A percentile compares a stretch with the other conserved stretches of the same genome.
Evolutionary conservation across 2,888 invertebrate species (phyloP).

Genomic region (Ecliptopera silaceata): DNA sequence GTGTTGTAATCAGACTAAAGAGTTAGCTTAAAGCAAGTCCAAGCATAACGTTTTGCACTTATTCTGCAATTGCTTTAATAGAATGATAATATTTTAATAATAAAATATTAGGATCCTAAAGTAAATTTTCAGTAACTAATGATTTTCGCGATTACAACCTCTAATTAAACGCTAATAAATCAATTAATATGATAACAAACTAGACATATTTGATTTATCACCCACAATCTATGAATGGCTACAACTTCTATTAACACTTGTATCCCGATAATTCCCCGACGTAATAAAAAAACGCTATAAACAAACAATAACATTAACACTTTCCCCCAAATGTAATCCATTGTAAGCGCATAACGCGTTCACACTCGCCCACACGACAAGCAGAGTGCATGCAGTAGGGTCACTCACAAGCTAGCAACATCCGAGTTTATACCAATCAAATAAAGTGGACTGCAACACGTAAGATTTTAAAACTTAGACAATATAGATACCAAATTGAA

Average conservation of each 20-base stretch:
- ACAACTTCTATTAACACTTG: conserved; percentile 14
- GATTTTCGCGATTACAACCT: no score
- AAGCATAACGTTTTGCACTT: no score
- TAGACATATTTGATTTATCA: neutral
- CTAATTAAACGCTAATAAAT: neutral
- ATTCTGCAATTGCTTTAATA: no score
- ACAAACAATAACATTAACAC: conserved; percentile 35
- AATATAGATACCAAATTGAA: no score
- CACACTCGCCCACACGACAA: conserved; percentile 25
- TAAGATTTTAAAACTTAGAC: no score
- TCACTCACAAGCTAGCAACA: neutral
- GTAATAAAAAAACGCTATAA: conserved; percentile 35
- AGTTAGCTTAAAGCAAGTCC: no score
- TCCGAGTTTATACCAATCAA: no score
- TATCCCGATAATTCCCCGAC: conserved; percentile 22
- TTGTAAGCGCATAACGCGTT: conserved; percentile 28
- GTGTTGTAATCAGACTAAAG: no score
- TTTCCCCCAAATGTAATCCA: conserved; percentile 31
- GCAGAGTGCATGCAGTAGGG: neutral
- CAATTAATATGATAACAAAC: neutral
- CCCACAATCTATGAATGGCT: neutral
- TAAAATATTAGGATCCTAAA: no score
- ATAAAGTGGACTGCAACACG: no score
- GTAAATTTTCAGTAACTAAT: no score
- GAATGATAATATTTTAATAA: no score